phyloP scores from a whole-genome alignment of 2,888 invertebrate species.

The Rhamphomyia laevipes region DNA sequence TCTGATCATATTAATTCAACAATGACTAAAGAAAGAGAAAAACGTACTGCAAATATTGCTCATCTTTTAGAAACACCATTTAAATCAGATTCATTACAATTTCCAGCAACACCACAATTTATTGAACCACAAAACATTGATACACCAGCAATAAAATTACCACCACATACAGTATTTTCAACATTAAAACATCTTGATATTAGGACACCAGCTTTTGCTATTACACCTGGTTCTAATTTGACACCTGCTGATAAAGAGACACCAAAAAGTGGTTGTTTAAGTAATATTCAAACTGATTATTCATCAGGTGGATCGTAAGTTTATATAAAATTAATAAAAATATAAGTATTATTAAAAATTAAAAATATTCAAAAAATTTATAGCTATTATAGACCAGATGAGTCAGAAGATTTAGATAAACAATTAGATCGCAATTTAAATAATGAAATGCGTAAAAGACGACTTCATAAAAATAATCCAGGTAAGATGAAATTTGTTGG shows the following conservation, averaged over 20 bases:
- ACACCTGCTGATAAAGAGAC: constrained; percentile 24
- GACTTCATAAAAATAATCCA: neutral
- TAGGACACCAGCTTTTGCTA: constrained; percentile 45
- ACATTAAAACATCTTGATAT: constrained; percentile 45
- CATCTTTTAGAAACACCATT: constrained; percentile 46
- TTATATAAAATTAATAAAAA: too few species aligned
- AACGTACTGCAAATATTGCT: constrained; percentile 24
- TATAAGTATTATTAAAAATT: too few species aligned
- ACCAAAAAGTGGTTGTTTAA: constrained; percentile 30
- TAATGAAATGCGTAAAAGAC: constrained; percentile 17
- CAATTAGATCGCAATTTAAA: constrained; percentile 22
- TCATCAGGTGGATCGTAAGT: constrained; percentile 42
- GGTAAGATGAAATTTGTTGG: too few species aligned
- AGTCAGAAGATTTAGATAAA: constrained; percentile 40
- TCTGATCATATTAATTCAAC: constrained; percentile 1
- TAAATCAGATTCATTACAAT: constrained; percentile 40
- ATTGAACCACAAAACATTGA: constrained; percentile 33
- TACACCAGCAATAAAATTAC: constrained; percentile 19
- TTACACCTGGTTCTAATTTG: constrained; percentile 31
- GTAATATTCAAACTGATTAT: constrained; percentile 45
- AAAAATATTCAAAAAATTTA: too few species aligned
- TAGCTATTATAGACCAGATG: constrained; percentile 49
- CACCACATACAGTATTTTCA: constrained; percentile 25
- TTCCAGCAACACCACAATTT: constrained; percentile 46
- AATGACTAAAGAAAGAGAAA: constrained; percentile 13